A percentile compares a stretch with the other conserved stretches of the same genome.
These are phyloP conservation scores for Pararge aegeria DNA, from an alignment of 1,140 invertebrate genomes.

Conservation along the genomic window DNA sequence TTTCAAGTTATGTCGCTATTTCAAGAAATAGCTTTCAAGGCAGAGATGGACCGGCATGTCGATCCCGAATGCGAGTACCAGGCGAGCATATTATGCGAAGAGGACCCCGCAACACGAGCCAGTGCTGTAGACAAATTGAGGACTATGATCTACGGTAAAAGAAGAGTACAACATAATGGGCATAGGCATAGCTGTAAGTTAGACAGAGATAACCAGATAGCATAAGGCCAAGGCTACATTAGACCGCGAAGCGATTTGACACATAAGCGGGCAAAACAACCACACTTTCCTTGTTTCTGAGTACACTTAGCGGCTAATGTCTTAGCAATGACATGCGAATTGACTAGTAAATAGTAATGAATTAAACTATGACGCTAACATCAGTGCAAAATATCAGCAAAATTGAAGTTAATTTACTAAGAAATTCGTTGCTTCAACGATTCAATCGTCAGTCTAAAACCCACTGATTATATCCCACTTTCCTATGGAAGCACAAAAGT, in stretches of 20 bases:
- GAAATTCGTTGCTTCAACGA: no score
- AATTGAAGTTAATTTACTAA: no score
- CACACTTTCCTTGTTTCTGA: no score
- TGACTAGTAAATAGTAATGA: no score
- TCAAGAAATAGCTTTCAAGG: conserved; percentile 57
- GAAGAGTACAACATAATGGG: neutral
- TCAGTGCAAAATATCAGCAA: no score
- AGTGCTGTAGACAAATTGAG: conserved; percentile 49
- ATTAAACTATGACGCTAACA: no score
- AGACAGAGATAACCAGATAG: neutral
- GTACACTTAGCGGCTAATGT: no score
- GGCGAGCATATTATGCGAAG: conserved; percentile 48
- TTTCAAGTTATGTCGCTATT: conserved; percentile 39
- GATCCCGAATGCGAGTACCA: conserved; percentile 56
- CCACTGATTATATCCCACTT: no score
- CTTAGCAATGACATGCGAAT: no score
- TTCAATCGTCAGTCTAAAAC: no score
- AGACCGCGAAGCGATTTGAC: neutral
- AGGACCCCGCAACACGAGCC: conserved; percentile 38
- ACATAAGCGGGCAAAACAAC: no score
- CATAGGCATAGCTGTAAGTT: neutral
- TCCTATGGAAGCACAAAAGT: no score
- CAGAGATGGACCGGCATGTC: conserved; percentile 54
- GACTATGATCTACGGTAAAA: conserved; percentile 55
- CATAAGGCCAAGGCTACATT: neutral